phyloP scores from a whole-genome alignment of 2,888 invertebrate genomes.

The Antitype chi region DNA sequence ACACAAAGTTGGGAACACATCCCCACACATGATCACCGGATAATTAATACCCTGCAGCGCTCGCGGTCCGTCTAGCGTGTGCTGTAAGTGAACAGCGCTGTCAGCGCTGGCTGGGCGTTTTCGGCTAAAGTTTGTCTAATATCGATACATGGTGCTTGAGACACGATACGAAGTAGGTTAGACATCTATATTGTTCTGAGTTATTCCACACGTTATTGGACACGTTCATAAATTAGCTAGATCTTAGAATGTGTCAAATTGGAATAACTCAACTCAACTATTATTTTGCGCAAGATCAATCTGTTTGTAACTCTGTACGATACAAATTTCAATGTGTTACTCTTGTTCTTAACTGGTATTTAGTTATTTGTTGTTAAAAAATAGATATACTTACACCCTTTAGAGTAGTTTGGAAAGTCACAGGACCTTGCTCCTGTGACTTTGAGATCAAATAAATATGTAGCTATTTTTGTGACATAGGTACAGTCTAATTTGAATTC shows the following conservation, averaged over 20 bases:
- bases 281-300: too few species aligned
- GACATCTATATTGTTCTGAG: background rate
- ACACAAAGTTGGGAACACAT: slow-evolving; percentile 53
- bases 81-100: slow-evolving; percentile 33
- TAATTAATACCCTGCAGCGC: slow-evolving; percentile 52
- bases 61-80: slow-evolving; percentile 26
- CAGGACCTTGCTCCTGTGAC: background rate
- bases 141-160: slow-evolving; percentile 17
- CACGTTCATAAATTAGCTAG: too few species aligned
- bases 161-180: slow-evolving; percentile 3
- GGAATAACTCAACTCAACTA: background rate
- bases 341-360: background rate
- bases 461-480: background rate
- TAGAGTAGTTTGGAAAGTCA: background rate
- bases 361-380: background rate
- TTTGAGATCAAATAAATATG: background rate
- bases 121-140: slow-evolving; percentile 27
- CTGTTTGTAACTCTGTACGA: background rate
- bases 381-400: background rate
- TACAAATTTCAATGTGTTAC: background rate
- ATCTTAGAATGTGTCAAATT: too few species aligned
- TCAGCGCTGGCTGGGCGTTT: slow-evolving; percentile 32
- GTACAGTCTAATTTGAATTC: background rate
- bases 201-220: background rate
- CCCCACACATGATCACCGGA: slow-evolving; percentile 38